Evolutionary conservation across 1,140 invertebrate genomes (phyloP).

Genomic region (Polyergus mexicanus): DNA sequence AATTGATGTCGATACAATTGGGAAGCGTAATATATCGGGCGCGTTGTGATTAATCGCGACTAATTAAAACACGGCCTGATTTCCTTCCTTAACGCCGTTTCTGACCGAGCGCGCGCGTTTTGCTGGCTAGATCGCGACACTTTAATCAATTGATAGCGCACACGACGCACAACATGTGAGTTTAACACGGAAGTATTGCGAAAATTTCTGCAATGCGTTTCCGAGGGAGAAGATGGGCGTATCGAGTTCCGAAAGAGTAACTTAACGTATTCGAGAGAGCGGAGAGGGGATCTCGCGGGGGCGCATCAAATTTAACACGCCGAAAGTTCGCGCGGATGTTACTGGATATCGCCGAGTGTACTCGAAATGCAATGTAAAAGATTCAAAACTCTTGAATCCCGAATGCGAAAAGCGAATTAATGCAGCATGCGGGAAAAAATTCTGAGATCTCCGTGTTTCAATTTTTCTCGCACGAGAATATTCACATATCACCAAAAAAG

Average conservation of each 20-base stretch:
- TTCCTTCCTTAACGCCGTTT: conserved; percentile 68
- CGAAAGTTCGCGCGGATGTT: conserved; percentile 46
- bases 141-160: conserved; percentile 53
- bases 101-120: conserved; percentile 40
- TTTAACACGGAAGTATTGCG: conserved; percentile 12
- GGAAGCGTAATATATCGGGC: conserved; percentile 47
- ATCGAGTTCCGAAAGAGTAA: conserved; percentile 38
- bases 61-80: conserved; percentile 71
- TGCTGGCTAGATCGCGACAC: conserved; percentile 49
- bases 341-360: conserved; percentile 17
- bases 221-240: background rate
- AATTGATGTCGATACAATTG: conserved; percentile 68
- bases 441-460: background rate
- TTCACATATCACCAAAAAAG: conserved; percentile 5
- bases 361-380: conserved; percentile 36
- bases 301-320: conserved; percentile 44
- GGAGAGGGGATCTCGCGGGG: background rate
- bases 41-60: conserved; percentile 66
- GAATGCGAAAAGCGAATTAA: conserved; percentile 54
- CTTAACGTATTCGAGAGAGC: conserved; percentile 3
- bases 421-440: conserved; percentile 33
- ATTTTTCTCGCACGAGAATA: conserved; percentile 2
- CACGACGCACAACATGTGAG: background rate
- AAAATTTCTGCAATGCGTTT: conserved; percentile 27
- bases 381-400: conserved; percentile 26